Conservation (phyloP, 2,113 vertebrate species). For the Melanostigma gelatinosum region DNA sequence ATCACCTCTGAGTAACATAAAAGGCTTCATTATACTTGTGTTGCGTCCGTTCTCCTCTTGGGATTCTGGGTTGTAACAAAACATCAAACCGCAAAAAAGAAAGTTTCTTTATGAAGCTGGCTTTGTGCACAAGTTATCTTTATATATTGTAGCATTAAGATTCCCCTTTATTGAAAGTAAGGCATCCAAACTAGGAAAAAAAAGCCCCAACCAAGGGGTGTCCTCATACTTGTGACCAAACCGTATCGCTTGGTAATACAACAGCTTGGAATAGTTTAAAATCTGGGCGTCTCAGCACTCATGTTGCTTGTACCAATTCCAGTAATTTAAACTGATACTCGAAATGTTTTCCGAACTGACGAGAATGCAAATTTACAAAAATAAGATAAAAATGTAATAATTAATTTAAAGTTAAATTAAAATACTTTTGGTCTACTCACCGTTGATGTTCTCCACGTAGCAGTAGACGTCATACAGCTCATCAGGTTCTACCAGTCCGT, state of each 20-base stretch:
- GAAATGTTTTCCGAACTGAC: too few species aligned
- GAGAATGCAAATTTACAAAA: too few species aligned
- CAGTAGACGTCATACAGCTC: slow-evolving; percentile 95
- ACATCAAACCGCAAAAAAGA: too few species aligned
- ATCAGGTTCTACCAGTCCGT: slow-evolving; percentile 86
- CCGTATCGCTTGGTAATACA: not conserved
- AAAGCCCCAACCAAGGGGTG: not conserved
- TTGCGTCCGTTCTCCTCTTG: too few species aligned
- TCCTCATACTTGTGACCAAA: not conserved
- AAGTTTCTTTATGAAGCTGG: too few species aligned
- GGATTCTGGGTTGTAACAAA: too few species aligned
- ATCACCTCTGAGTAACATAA: too few species aligned
- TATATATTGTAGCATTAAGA: not conserved
- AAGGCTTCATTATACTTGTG: too few species aligned
- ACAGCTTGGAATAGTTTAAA: not conserved
- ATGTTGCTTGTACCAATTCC: not conserved
- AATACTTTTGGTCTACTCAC: slow-evolving; percentile 70
- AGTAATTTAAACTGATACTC: not conserved
- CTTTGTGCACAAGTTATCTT: too few species aligned
- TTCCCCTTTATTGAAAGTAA: not conserved
- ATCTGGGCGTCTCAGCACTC: not conserved
- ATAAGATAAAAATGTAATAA: not conserved
- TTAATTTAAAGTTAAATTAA: not conserved
- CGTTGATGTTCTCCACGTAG: slow-evolving; percentile 89
- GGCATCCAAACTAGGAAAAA: too few species aligned